Evolutionary conservation across 2,113 vertebrate species (phyloP).

Genomic region (Oxyura jamaicensis): DNA sequence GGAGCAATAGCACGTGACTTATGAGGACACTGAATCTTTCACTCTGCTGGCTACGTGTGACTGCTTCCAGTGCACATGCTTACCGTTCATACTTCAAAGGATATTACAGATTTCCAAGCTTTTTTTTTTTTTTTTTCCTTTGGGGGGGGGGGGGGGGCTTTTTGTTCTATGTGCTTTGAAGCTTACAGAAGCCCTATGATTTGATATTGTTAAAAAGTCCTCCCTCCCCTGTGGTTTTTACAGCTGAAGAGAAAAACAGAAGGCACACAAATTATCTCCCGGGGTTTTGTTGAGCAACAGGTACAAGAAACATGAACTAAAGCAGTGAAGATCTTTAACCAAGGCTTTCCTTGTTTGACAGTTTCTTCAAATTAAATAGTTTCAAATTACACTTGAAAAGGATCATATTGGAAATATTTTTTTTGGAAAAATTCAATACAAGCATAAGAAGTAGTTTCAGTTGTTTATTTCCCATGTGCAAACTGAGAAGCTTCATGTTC

Average conservation of each 20-base stretch:
- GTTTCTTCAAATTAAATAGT: not conserved
- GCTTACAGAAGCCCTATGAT: not conserved
- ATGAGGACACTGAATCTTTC: not conserved
- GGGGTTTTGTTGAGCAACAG: not conserved
- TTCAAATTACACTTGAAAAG: not conserved
- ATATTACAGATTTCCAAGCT: not conserved
- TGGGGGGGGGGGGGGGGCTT: too few relatives aligned
- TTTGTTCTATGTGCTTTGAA: not conserved
- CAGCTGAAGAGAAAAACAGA: not conserved
- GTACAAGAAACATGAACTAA: not conserved
- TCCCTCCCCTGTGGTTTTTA: not conserved
- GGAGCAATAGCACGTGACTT: not conserved
- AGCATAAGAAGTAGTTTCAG: not conserved
- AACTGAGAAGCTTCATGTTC: not conserved
- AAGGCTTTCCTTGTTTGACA: not conserved
- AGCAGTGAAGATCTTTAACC: not conserved
- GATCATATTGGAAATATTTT: not conserved
- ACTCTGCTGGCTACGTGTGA: not conserved
- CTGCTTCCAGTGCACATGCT: rapidly evolving
- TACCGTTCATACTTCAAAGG: rapidly evolving
- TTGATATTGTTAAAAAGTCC: not conserved
- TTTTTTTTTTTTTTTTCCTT: too few relatives aligned
- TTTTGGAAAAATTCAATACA: not conserved
- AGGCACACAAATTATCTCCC: rapidly evolving
- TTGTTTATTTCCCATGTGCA: not conserved